Evolutionary conservation across 2,797 vertebrate genomes (phyloP).

Genomic region (Telmatherina bonti): DNA sequence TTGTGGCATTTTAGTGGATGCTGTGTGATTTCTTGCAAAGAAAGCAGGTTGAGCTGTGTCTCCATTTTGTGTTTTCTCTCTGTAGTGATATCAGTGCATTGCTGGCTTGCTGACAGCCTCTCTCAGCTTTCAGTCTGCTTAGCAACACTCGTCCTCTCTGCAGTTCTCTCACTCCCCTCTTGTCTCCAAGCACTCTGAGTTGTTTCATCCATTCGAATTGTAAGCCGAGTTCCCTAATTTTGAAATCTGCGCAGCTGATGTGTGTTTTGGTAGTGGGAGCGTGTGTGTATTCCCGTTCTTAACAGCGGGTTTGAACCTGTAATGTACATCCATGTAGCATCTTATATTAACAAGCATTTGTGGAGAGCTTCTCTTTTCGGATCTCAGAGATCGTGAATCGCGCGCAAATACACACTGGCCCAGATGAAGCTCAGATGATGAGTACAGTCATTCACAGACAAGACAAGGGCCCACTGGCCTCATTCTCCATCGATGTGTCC

Average conservation of each 20-base stretch:
- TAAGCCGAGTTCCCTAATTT: constrained; percentile 49
- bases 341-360: constrained; percentile 15
- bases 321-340: constrained; percentile 37
- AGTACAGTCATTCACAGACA: constrained; percentile 67
- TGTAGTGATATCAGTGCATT: constrained; percentile 66
- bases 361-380: constrained; percentile 35
- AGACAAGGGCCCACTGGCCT: constrained; percentile 74
- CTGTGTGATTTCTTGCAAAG: constrained; percentile 45
- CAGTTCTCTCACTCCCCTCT: constrained; percentile 68
- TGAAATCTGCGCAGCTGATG: constrained; percentile 43
- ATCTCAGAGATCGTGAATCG: constrained; percentile 27
- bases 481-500: constrained; percentile 62
- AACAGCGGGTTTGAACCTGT: constrained; percentile 38
- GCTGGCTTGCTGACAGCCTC: constrained; percentile 75
- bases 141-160: constrained; percentile 77
- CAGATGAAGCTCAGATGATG: constrained; percentile 61
- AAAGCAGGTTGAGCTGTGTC: constrained; percentile 60
- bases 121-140: constrained; percentile 77
- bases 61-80: constrained; percentile 76
- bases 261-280: constrained; percentile 19
- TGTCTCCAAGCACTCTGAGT: constrained; percentile 67
- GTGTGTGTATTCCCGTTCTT: constrained; percentile 1
- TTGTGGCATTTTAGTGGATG: constrained; percentile 22
- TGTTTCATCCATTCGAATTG: constrained; percentile 61
- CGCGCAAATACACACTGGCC: constrained; percentile 24